Percentiles rank a stretch among this genome's conserved stretches.
Conservation (phyloP, 2,113 vertebrate species). For the Hydropotes inermis region DNA sequence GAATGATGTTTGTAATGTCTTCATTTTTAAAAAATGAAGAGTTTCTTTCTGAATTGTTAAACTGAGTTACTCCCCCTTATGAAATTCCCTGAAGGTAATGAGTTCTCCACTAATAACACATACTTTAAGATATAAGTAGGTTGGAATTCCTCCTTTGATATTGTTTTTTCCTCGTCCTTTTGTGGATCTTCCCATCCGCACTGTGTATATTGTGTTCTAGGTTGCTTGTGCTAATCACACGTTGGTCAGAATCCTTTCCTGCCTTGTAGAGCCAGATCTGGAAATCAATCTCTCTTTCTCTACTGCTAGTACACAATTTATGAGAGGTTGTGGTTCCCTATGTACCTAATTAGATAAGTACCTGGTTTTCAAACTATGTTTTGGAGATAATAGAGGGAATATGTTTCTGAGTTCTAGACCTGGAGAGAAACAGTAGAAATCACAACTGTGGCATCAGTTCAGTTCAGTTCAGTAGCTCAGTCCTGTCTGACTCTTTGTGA, state of each 20-base stretch:
- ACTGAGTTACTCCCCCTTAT: not conserved
- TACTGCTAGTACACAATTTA: not conserved
- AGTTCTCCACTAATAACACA: not conserved
- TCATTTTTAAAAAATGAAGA: not conserved
- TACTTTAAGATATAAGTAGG: not conserved
- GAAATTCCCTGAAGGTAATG: not conserved
- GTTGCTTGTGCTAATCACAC: not conserved
- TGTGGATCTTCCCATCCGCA: not conserved
- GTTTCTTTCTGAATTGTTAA: not conserved
- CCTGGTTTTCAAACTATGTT: not conserved
- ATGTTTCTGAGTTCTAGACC: not conserved
- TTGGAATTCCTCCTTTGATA: not conserved
- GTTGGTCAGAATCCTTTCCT: not conserved
- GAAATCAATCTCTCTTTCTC: not conserved
- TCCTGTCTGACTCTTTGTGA: too few species aligned
- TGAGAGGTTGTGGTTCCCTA: not conserved
- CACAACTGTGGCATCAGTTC: not conserved
- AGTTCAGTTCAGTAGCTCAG: too few species aligned
- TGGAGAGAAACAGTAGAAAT: not conserved
- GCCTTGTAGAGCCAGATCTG: not conserved
- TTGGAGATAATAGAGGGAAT: not conserved
- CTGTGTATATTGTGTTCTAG: not conserved
- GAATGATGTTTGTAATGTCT: not conserved
- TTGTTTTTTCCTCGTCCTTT: not conserved
- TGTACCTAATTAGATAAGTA: not conserved